Base-by-base conservation (phyloP, 2,888 invertebrate species). In the Phymatocera aterrima region DNA sequence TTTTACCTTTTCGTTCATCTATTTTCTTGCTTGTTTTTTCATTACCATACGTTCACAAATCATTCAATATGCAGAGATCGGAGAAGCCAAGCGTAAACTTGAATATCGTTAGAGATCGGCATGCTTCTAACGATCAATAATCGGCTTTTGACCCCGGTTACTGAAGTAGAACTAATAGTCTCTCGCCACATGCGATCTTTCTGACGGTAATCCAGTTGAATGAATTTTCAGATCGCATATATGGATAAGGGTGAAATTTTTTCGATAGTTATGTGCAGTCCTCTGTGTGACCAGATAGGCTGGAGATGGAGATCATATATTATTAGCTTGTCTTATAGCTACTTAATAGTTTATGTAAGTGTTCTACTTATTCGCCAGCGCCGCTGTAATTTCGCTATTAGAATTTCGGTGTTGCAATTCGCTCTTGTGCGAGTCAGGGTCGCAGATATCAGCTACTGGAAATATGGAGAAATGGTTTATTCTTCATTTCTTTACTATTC, bases 311-410 rank as follows among this genome's bases (percentile, higher is more conserved):
- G 6, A 2, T 40, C 6, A 40, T 21, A 60, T 40, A 51, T 75
- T 24, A 43, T 57, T 24, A 18, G 10, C 37, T 21, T 24, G 54
- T 57, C 57, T 43, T 46, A 15, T 40, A 57, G 57, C 21, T 37
- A 60, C 3, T 57, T 43, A 57, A 75, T 79, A 34, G 77, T 79
- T 77, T 51, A 77, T 40, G 60, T 64, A 75, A 79, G 79, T 48
- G 79, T 79, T 79, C 79, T 12, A 79, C 79, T 79, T 79, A 57
- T 79, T 64, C 34, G 21, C 10, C 37, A 80, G 80, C 64, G 43
- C 21, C 78, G 57, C 6, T 57, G 51, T 75, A 75, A 57, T 75
- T 75, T 31, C 75, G 57, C 40, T 40, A 75, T 60, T 75, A 54
- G 57, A 60, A 57, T 57, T 57, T 75, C 28, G 4, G 8, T 75